Evolutionary conservation across 1,140 invertebrate genomes (phyloP).

Genomic region (Heterodera schachtii): DNA sequence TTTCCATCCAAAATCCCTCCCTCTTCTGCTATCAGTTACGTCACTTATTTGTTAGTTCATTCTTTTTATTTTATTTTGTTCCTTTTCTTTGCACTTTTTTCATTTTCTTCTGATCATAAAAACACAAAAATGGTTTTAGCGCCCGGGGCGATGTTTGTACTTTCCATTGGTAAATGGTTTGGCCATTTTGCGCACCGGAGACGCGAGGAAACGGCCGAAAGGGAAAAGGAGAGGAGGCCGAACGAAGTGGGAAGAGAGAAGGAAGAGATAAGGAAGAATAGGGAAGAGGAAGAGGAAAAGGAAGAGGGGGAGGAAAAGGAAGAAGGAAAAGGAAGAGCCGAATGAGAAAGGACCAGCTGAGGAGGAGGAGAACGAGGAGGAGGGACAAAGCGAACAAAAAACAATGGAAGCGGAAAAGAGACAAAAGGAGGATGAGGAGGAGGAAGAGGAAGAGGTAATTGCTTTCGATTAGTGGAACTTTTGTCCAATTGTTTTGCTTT

Average conservation of each 20-base stretch:
- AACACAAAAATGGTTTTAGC: not conserved
- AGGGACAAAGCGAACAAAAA: not conserved
- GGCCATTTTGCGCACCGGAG: constrained; percentile 20
- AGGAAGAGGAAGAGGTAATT: too few species aligned
- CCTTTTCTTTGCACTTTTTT: not conserved
- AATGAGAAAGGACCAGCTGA: not conserved
- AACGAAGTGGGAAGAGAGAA: not conserved
- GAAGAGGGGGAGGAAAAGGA: constrained; percentile 15
- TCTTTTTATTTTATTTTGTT: constrained; percentile 1
- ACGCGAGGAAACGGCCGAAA: not conserved
- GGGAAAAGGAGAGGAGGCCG: not conserved
- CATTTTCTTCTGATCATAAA: not conserved
- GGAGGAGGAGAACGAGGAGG: not conserved
- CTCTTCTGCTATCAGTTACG: too few species aligned
- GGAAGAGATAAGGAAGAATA: not conserved
- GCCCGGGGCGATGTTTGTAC: constrained; percentile 14
- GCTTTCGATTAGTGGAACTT: too few species aligned
- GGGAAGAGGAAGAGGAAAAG: not conserved
- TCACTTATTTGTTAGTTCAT: too few species aligned
- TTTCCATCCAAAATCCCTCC: too few species aligned
- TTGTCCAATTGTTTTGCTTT: not conserved
- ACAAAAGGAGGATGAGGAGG: not conserved
- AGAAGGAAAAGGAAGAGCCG: constrained; percentile 8
- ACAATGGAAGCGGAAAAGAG: not conserved
- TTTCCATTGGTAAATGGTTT: constrained; percentile 27